Evolutionary conservation across 2,113 vertebrate species (phyloP), one percentile per base, ranked within the genome.

Genomic region (Proterorhinus semilunaris): DNA sequence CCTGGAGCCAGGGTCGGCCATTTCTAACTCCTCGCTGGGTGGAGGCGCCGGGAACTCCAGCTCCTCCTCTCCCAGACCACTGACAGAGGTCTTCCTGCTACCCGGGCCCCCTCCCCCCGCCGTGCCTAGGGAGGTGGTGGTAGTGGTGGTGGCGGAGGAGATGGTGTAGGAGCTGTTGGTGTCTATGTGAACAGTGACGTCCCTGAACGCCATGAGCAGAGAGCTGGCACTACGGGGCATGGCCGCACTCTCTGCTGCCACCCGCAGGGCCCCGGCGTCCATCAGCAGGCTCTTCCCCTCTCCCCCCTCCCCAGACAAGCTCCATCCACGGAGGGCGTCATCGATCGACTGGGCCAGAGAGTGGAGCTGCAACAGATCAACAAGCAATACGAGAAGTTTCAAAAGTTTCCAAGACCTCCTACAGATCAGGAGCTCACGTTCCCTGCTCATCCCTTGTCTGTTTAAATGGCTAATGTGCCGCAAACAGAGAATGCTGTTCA

Each of bases 271-370:
- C 10, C 81, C 84, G 0, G 87, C 77, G 69, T 92, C 89, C 85
- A 94, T 93, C 12, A 91, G 80, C 48, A 91, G 82, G n/a, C 95
- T 94, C 53, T 68, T 91, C 66, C 10, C 93, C 74, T 77, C 88
- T 52, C 91, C 86, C 0, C 92, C 90, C 45, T 97, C 55, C 13
- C 55, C 96, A 46, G 95, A 94, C 84, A 97, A 85, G 68, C 94
- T 96, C 89, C 95, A 96, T 92, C 96, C 95, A 82, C 94, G 97
- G 65, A 99, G 95, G 45, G 98, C 97, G 0, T 99, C 98, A 12
- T 99, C 98, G 10, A 99, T 99, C 21, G 98, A 99, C 71, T 98
- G 97, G 47, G 98, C 97, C 89, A 99, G 91, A 8, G 97, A 97
- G 75, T 98, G 96, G 74, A 99, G 96, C 93, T 99, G 94, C 70